Evolutionary conservation across 2,888 invertebrate species (phyloP).

Genomic region (Stenolophus ochropezus): DNA sequence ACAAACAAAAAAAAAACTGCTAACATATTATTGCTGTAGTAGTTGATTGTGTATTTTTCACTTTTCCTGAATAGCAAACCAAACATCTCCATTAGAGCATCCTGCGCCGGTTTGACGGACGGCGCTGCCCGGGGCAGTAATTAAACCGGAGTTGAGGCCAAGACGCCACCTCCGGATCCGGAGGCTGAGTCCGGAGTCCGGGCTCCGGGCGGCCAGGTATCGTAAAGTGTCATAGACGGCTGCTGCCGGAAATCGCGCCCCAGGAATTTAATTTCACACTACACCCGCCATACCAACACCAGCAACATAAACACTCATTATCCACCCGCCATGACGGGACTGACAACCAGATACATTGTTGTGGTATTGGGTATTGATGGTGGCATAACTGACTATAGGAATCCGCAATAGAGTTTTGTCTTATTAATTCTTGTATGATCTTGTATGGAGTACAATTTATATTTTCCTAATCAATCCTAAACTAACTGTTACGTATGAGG

Average conservation of each 20-base stretch:
- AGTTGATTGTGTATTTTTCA: too few species aligned
- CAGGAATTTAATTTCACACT: constrained; percentile 57
- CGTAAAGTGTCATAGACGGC: constrained; percentile 39
- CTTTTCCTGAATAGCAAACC: neutral
- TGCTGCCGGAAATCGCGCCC: constrained; percentile 33
- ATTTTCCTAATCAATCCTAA: too few species aligned
- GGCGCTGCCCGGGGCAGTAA: constrained; percentile 14
- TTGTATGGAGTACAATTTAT: too few species aligned
- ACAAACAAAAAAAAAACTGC: too few species aligned
- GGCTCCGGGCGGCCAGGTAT: constrained; percentile 30
- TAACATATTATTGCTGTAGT: too few species aligned
- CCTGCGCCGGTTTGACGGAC: neutral
- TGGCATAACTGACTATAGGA: neutral
- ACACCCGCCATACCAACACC: constrained; percentile 38
- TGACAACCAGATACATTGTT: constrained; percentile 26
- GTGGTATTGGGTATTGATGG: constrained; percentile 10
- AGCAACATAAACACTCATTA: constrained; percentile 49
- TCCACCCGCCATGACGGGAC: neutral
- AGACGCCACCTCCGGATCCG: neutral
- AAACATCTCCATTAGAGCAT: neutral
- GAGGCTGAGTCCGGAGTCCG: too few species aligned
- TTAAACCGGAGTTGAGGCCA: constrained; percentile 20
- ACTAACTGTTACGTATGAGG: too few species aligned
- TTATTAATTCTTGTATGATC: too few species aligned
- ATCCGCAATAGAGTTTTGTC: neutral